Base-by-base conservation (phyloP, 2,797 vertebrate species). In the Notolepis coatsorum region DNA sequence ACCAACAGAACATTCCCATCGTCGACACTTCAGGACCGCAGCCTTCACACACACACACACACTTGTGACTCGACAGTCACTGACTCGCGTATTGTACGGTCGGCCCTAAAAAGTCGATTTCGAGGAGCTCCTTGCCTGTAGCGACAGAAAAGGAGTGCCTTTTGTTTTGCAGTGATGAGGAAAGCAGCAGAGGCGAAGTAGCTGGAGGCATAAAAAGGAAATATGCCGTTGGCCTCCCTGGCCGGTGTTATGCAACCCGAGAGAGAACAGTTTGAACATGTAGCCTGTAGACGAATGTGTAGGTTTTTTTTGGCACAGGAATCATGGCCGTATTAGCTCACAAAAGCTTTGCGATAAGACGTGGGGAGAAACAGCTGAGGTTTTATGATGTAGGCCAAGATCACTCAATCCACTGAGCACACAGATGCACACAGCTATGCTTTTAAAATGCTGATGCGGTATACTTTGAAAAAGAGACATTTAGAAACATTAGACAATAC, bases 241-340 rank as follows among this genome's bases (percentile, higher is more conserved):
- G 42, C 60, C 48, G 25, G 37, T 65, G 56, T 82, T 85, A 61
- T 59, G 74, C 71, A 84, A 85, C 72, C 39, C 2, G 39, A 66
- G 57, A 12, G 12, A 54, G 68, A 83, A 73, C 12, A 63, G 80
- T 85, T 84, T 83, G 73, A 89, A 80, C 81, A 75, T 79, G 85
- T 65, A 73, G 56, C 62, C 48, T 68, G n/a, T n/a, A 28, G 68
- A 38, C 21, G 63, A 70, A 76, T 25, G 25, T 62, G 27, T 20
- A 61, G 18, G 25, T 37, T 74, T 2, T 67, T 28, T 46, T 25
- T 55, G 31, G 37, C 48, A n/a, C 48, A 20, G 12, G 30, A 63
- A 28, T 43, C 10, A 56, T 18, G 24, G 2, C 17, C 25, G 24
- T 21, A 49, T 46, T 30, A 41, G 21, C 30, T 48, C 23, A 39